Evolutionary conservation across 2,113 vertebrate species (phyloP), one percentile per base, ranked within the genome.

Genomic region (Gobio gobio): DNA sequence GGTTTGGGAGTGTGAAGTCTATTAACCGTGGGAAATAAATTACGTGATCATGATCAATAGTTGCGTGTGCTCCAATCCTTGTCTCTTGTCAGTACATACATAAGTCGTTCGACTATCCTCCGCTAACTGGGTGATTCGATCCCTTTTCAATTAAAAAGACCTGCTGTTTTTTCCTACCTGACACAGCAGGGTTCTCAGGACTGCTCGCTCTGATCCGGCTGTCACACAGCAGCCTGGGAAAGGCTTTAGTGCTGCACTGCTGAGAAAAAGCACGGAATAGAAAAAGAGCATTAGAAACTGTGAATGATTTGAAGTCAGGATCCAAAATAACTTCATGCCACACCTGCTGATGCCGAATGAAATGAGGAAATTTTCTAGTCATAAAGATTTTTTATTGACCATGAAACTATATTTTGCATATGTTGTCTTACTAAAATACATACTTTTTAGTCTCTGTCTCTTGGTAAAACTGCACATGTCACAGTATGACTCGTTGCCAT

Each of bases 141-240:
- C 64, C 56, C 22, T 61, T 77, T 88, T 89, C 84, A 86, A 85
- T 90, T 88, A 87, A 89, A 87, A 80, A 24, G 64, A 12, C 86
- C 70, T 83, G 29, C 22, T 81, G 86, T 56, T 87, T 70, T 86
- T 40, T 64, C 20, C 78, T 76, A 58, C 56, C 24, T 87, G 82
- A 78, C 83, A 82, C 82, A 86, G 77, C 77, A 82, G 87, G 86
- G 77, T 18, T 85, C 54, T 74, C 59, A 66, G 59, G 72, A 79
- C 74, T 10, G 45, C 64, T 73, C 13, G 26, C 86, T 74, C 83
- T 84, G 86, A 90, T 88, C 87, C 33, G 18, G 74, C 76, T 84
- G 87, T 87, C 84, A 85, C 63, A 58, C 80, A 33, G 61, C 70
- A 84, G 70, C 68, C 82, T 80, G 77, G 70, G 75, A 83, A 83